These are phyloP conservation scores for Creontiades dilutus DNA, from an alignment of 2,888 invertebrate genomes.

Conservation along the genomic window DNA sequence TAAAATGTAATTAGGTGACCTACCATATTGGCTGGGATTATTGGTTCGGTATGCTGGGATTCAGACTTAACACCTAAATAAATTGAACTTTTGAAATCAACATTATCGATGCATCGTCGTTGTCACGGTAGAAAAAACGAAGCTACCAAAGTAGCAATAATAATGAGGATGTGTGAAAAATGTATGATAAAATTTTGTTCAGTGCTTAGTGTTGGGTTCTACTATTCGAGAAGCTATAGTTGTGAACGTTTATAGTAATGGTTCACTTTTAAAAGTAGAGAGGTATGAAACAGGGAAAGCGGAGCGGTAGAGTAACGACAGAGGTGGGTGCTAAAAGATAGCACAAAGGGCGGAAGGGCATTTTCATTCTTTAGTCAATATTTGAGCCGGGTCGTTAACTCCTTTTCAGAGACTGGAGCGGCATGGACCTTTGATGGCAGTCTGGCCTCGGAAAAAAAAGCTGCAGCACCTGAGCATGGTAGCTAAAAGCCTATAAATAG, in stretches of 20 bases:
- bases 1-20: too few relatives aligned
- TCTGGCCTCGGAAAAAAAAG: neutral
- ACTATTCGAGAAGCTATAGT: neutral
- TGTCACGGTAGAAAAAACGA: too few relatives aligned
- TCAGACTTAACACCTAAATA: too few relatives aligned
- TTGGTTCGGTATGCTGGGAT: too few relatives aligned
- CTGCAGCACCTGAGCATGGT: neutral
- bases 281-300: neutral
- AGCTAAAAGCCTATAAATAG: conserved; percentile 53
- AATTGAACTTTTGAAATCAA: too few relatives aligned
- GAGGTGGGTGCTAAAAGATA: conserved; percentile 1
- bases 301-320: neutral
- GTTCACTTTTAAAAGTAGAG: neutral
- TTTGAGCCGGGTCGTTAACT: conserved; percentile 57
- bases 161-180: too few relatives aligned
- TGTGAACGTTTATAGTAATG: neutral
- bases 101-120: too few relatives aligned
- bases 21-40: too few relatives aligned
- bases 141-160: too few relatives aligned
- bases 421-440: conserved; percentile 43
- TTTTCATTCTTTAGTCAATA: conserved; percentile 56
- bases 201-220: too few relatives aligned
- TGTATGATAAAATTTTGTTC: too few relatives aligned
- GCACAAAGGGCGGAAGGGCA: conserved; percentile 19
- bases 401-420: conserved; percentile 1